These are phyloP conservation scores for Thera obeliscata DNA, from an alignment of 2,888 invertebrate species.

Conservation along the genomic window DNA sequence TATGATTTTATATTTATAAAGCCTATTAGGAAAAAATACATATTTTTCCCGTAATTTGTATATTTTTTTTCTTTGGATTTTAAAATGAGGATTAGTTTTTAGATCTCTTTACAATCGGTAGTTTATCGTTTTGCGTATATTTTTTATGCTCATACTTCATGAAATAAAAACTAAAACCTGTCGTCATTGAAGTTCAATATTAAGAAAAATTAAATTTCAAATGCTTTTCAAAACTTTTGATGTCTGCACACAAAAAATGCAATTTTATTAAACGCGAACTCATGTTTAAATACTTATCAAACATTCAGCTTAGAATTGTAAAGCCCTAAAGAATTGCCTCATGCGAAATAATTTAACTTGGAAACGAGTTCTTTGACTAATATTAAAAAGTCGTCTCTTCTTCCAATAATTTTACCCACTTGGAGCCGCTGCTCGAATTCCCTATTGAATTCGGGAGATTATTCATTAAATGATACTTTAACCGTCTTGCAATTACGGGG, in stretches of 20 bases:
- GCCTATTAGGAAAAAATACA: too few relatives aligned
- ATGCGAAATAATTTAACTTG: conserved; percentile 77
- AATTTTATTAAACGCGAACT: conserved; percentile 35
- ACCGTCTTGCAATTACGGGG: conserved; percentile 73
- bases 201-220: too few relatives aligned
- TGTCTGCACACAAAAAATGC: conserved; percentile 14
- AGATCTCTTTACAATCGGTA: too few relatives aligned
- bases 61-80: too few relatives aligned
- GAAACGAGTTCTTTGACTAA: conserved; percentile 63
- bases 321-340: conserved; percentile 69
- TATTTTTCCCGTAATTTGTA: too few relatives aligned
- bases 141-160: too few relatives aligned
- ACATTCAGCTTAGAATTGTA: conserved; percentile 62
- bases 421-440: conserved; percentile 56
- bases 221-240: conserved; percentile 12
- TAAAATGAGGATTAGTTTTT: too few relatives aligned
- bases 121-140: too few relatives aligned
- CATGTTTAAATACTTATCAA: conserved; percentile 58
- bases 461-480: conserved; percentile 79
- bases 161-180: too few relatives aligned
- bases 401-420: conserved; percentile 63
- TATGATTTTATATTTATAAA: too few relatives aligned
- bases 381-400: conserved; percentile 64
- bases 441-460: conserved; percentile 69
- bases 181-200: too few relatives aligned